phyloP scores from a whole-genome alignment of 1,140 invertebrate species.

The Drosophila bifasciata region DNA sequence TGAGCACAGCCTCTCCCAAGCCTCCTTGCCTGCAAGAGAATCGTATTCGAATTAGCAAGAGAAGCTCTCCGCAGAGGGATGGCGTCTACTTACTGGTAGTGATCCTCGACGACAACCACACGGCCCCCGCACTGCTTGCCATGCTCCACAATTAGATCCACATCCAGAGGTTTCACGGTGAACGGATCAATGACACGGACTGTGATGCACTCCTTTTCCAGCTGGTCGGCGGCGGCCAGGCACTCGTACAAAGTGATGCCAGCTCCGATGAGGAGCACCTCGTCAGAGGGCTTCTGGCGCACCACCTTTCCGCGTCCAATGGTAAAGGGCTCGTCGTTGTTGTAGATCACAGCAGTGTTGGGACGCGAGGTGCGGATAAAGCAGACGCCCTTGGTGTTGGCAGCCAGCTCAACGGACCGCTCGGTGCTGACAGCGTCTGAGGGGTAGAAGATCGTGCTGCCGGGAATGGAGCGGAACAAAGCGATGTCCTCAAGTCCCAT shows the following conservation, averaged over 20 bases:
- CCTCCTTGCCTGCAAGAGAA: conserved; percentile 88
- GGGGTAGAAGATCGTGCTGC: conserved; percentile 98
- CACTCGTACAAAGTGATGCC: conserved; percentile 97
- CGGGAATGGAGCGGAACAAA: conserved; percentile 96
- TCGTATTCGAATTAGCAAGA: neutral
- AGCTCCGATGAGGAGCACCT: conserved; percentile 94
- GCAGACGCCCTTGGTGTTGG: conserved; percentile 97
- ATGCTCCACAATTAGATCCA: conserved; percentile 89
- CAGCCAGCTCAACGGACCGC: conserved; percentile 96
- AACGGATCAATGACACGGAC: conserved; percentile 96
- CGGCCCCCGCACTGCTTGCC: conserved; percentile 92
- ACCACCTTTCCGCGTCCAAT: conserved; percentile 93
- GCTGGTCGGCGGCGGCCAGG: conserved; percentile 91
- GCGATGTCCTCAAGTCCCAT: conserved; percentile 99
- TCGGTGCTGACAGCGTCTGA: conserved; percentile 97
- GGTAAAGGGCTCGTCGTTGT: conserved; percentile 93
- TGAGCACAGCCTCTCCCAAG: conserved; percentile 96
- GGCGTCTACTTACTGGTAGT: conserved; percentile 91
- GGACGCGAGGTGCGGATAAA: conserved; percentile 98
- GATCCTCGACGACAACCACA: conserved; percentile 98
- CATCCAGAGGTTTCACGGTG: conserved; percentile 98
- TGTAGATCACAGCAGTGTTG: conserved; percentile 94
- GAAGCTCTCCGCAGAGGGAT: too few species aligned
- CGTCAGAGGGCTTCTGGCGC: conserved; percentile 89
- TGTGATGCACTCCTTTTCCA: conserved; percentile 89